Conservation (phyloP, 2,113 vertebrate genomes). For the Lates calcarifer region DNA sequence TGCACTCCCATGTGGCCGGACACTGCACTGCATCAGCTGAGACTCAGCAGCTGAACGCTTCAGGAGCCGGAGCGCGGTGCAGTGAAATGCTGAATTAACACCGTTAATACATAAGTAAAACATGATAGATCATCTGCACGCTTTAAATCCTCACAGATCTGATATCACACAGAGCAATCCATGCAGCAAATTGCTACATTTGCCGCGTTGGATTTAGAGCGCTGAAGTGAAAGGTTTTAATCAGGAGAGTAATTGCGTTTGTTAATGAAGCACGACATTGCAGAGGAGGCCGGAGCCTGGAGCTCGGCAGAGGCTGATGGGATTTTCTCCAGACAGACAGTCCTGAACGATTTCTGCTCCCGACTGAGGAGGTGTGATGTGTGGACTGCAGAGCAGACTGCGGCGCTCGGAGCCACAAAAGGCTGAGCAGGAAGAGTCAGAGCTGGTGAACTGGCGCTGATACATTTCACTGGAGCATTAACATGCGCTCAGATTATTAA, state of each 20-base stretch:
- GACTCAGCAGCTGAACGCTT: slow-evolving; percentile 7
- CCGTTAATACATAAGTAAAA: slow-evolving; percentile 53
- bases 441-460: background rate
- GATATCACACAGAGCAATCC: slow-evolving; percentile 57
- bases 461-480: background rate
- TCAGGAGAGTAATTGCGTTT: slow-evolving; percentile 67
- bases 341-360: slow-evolving; percentile 46
- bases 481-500: background rate
- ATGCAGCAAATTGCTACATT: slow-evolving; percentile 73
- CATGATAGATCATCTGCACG: slow-evolving; percentile 58
- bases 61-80: slow-evolving; percentile 31
- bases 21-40: slow-evolving; percentile 12
- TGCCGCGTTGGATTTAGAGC: slow-evolving; percentile 53
- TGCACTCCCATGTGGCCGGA: slow-evolving; percentile 43
- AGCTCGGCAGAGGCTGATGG: slow-evolving; percentile 55
- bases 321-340: slow-evolving; percentile 59
- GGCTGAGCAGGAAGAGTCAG: slow-evolving; percentile 9
- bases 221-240: slow-evolving; percentile 65
- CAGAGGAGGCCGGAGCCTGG: slow-evolving; percentile 39
- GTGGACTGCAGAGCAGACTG: slow-evolving; percentile 66
- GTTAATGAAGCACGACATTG: slow-evolving; percentile 65
- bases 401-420: slow-evolving; percentile 4
- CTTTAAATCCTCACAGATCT: slow-evolving; percentile 51
- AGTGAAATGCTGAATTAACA: slow-evolving; percentile 57
- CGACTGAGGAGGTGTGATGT: slow-evolving; percentile 44